Conservation (phyloP, 2,113 vertebrate species). For the Muntiacus muntjak region DNA sequence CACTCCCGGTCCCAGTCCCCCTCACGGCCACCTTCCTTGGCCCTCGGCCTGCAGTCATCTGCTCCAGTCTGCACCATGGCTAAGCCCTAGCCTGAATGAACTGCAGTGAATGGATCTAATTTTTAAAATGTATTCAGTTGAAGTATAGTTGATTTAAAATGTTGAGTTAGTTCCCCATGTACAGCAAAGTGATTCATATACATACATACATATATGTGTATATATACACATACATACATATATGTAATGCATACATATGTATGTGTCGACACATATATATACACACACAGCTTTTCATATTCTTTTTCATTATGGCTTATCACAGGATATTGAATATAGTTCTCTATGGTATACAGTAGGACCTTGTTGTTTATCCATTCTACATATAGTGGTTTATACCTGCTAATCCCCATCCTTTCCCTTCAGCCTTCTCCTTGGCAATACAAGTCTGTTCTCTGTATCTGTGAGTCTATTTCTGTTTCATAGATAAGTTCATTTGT, state of each 20-base stretch:
- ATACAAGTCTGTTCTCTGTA: not conserved
- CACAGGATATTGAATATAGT: not conserved
- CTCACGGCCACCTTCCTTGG: not conserved
- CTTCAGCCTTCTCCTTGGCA: not conserved
- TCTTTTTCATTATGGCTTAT: not conserved
- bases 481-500: not conserved
- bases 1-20: not conserved
- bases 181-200: not conserved
- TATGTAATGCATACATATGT: not conserved
- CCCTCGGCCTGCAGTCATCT: not conserved
- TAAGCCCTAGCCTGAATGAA: not conserved
- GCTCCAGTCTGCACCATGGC: not conserved
- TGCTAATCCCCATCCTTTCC: not conserved
- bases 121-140: not conserved
- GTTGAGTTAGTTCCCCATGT: not conserved
- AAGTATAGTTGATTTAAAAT: not conserved
- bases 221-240: not conserved
- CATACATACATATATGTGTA: not conserved
- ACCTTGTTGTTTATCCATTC: not conserved
- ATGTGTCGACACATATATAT: not conserved
- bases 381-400: not conserved
- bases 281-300: not conserved
- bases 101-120: not conserved
- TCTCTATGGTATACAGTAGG: not conserved
- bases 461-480: not conserved